Conservation (phyloP, 2,797 vertebrate species). For the Lithobates pipiens region DNA sequence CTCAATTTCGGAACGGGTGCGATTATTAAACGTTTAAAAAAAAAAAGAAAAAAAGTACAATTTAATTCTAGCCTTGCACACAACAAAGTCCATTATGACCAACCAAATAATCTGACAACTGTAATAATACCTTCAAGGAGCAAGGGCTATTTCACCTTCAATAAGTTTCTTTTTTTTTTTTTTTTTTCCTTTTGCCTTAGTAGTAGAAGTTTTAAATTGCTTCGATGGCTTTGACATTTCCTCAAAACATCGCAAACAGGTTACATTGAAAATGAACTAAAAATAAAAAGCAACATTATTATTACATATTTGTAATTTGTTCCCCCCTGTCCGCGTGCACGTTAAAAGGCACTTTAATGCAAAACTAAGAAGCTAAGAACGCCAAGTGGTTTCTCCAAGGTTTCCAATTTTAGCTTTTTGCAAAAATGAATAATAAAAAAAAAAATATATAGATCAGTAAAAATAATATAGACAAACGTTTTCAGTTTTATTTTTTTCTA, state of each 20-base stretch:
- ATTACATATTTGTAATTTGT: no score
- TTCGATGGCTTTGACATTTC: conserved; percentile 36
- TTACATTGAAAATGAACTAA: background rate
- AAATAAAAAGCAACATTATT: background rate
- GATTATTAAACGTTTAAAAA: background rate
- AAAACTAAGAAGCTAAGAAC: no score
- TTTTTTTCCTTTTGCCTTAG: background rate
- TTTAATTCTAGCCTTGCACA: background rate
- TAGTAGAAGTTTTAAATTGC: background rate
- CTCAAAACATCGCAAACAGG: background rate
- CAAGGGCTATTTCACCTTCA: background rate
- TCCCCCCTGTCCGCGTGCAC: no score
- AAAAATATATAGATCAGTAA: no score
- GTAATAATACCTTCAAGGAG: conserved; percentile 1
- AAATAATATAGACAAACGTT: no score
- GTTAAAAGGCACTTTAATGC: no score
- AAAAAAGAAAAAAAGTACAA: background rate
- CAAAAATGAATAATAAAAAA: no score
- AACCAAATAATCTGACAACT: conserved; percentile 29
- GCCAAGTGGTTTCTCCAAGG: no score
- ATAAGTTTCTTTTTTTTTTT: background rate
- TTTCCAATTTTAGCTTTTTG: no score
- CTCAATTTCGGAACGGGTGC: background rate
- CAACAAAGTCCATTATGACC: conserved; percentile 12
- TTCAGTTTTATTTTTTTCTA: no score